Percentiles rank a stretch among this genome's conserved stretches.
Evolutionary conservation across 1,140 invertebrate genomes (phyloP).

Genomic region (Asobara japonica): DNA sequence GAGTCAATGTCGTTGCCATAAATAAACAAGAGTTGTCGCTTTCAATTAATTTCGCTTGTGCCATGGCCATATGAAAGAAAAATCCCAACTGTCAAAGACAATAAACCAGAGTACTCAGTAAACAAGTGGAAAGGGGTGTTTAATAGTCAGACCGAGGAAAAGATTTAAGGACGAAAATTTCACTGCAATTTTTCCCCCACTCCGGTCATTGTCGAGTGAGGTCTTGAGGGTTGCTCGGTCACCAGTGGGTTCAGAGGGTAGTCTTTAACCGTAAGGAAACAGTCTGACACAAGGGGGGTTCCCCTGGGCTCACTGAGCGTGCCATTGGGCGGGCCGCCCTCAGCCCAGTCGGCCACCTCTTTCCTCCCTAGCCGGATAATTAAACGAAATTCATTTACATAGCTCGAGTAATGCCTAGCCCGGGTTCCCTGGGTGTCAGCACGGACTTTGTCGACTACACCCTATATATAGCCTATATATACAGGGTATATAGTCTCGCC

Average conservation of each 20-base stretch:
- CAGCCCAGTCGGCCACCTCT: slow-evolving; percentile 1
- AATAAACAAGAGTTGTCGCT: no score
- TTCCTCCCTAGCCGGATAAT: slow-evolving; percentile 50
- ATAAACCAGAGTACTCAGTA: background rate
- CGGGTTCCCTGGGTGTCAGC: slow-evolving; percentile 32
- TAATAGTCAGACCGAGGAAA: background rate
- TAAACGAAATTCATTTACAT: slow-evolving; percentile 67
- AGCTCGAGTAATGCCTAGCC: slow-evolving; percentile 59
- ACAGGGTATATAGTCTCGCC: background rate
- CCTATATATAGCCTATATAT: slow-evolving; percentile 22
- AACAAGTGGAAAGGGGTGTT: background rate
- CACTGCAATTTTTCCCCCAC: background rate
- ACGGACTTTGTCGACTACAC: background rate
- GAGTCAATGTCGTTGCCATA: no score
- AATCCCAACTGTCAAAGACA: slow-evolving; percentile 18
- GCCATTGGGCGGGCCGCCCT: background rate
- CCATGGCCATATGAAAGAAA: no score
- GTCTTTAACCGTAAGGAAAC: background rate
- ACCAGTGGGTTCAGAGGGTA: background rate
- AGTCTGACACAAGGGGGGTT: background rate
- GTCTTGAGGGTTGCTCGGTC: background rate
- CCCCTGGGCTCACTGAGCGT: background rate
- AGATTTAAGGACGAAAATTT: background rate
- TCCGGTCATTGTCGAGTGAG: background rate
- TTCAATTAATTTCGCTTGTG: no score